Evolutionary conservation across 2,888 invertebrate species (phyloP).

Genomic region (Agrotis puta): DNA sequence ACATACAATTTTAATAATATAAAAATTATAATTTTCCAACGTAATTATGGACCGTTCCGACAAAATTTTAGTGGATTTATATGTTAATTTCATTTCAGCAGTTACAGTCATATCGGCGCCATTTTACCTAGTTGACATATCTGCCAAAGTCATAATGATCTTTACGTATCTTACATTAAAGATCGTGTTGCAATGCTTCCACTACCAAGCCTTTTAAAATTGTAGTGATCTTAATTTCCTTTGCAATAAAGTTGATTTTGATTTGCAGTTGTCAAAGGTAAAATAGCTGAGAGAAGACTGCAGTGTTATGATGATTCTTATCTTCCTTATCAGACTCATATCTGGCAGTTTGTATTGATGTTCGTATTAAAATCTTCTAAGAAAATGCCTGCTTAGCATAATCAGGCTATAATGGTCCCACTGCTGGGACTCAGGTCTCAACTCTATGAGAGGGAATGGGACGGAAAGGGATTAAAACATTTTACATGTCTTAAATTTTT

Average conservation of each 20-base stretch:
- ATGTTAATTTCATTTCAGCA: conserved; percentile 54
- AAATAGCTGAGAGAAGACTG: background rate
- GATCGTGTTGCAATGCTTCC: background rate
- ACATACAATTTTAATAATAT: conserved; percentile 54
- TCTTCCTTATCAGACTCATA: conserved; percentile 52
- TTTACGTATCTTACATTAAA: background rate
- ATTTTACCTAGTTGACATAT: background rate
- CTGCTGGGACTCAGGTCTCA: background rate
- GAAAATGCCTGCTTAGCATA: conserved; percentile 27
- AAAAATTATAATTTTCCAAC: conserved; percentile 57
- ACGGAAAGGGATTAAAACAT: background rate
- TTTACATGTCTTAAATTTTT: too few relatives aligned
- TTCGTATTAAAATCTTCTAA: conserved; percentile 48
- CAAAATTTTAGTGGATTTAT: conserved; percentile 55
- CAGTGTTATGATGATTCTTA: conserved; percentile 49
- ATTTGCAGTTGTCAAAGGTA: background rate
- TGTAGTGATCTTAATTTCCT: background rate
- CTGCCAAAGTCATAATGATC: background rate
- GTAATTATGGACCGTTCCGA: conserved; percentile 59
- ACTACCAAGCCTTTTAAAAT: background rate
- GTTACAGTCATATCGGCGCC: background rate
- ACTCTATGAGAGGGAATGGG: background rate
- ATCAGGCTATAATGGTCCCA: conserved; percentile 1
- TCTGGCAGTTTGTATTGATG: conserved; percentile 42
- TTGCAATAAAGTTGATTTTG: background rate